phyloP scores from a whole-genome alignment of 1,140 invertebrate species.

The Aculops lycopersici region DNA sequence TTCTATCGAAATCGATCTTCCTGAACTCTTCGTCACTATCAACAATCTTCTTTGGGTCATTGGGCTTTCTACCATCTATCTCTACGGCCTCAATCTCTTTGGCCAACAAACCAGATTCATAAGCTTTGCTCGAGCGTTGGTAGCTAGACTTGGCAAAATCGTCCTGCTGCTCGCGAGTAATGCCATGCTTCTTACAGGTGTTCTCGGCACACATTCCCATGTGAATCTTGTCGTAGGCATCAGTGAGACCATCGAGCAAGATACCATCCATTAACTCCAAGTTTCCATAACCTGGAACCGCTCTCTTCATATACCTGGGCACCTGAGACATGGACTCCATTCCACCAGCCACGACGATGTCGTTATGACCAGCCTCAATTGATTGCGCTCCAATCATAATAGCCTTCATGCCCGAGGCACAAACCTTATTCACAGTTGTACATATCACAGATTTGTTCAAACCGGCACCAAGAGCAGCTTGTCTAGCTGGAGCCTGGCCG shows the following conservation, averaged over 20 bases:
- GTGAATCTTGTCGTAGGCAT: constrained; percentile 88
- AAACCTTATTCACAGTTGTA: constrained; percentile 26
- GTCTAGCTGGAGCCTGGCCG: constrained; percentile 22
- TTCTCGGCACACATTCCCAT: constrained; percentile 98
- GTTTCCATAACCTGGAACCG: constrained; percentile 64
- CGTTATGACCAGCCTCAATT: constrained; percentile 19
- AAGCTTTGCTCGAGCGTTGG: constrained; percentile 36
- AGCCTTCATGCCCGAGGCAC: constrained; percentile 26
- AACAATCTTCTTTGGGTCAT: constrained; percentile 35
- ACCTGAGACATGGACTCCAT: constrained; percentile 14
- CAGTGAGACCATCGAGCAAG: constrained; percentile 72
- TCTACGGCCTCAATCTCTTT: constrained; percentile 55
- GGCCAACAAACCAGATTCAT: constrained; percentile 45
- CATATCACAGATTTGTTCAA: constrained; percentile 18
- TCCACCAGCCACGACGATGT: constrained; percentile 14
- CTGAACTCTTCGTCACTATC: constrained; percentile 81
- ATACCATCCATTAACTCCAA: constrained; percentile 68
- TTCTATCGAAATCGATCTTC: constrained; percentile 73
- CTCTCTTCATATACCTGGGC: constrained; percentile 50
- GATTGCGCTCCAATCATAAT: constrained; percentile 23
- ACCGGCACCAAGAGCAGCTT: constrained; percentile 22
- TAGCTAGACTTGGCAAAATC: constrained; percentile 75
- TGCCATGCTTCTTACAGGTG: constrained; percentile 61
- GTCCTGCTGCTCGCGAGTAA: constrained; percentile 61
- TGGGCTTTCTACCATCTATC: constrained; percentile 40